Evolutionary conservation across 2,113 vertebrate species (phyloP), one percentile per base, ranked within the genome.

Genomic region (Murina feae): DNA sequence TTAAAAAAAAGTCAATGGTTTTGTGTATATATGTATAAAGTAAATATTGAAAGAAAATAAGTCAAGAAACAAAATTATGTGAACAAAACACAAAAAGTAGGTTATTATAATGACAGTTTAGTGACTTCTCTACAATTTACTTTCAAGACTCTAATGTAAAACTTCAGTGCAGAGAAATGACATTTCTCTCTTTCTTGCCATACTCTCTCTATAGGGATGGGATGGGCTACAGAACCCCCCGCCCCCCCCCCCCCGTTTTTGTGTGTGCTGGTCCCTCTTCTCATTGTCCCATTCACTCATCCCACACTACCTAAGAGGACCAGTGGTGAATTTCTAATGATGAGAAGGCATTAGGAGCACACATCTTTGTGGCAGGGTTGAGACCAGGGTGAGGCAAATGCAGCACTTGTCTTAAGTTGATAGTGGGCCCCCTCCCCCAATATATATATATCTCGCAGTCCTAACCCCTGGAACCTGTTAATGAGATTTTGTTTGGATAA

Each of bases 21-120:
- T 16, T 86, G 17, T 69, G 9, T 68, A 6, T 28, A 23, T 4
- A 0, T 39, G 11, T 28, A 42, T 72, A 23, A 49, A 83, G 81
- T 85, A 83, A 89, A 91, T 85, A 94, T 66, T 58, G 17, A 79
- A 94, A 79, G 63, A 30, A 91, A 91, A 47, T 53, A 93, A 80
- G 74, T 72, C 55, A 91, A 93, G 20, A 58, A 65, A 92, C 53
- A 83, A 89, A 90, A 89, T 86, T 60, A 49, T 49, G 39, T 51
- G 16, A 68, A 68, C 42, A 81, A 69, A 87, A 28, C 1, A 13
- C 23, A 39, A 68, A 81, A 86, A 9, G 4, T 58, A 47, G 63
- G 11, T 55, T 89, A 66, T 20, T 55, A 20, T 44, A 66, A 28
- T 5, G 53, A 63, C 14, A 89, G 58, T 81, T 83, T 35, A 55